Percentiles rank a stretch among this genome's conserved stretches.
Conservation (phyloP, 1,140 invertebrate genomes). For the Cataglyphis hispanica region DNA sequence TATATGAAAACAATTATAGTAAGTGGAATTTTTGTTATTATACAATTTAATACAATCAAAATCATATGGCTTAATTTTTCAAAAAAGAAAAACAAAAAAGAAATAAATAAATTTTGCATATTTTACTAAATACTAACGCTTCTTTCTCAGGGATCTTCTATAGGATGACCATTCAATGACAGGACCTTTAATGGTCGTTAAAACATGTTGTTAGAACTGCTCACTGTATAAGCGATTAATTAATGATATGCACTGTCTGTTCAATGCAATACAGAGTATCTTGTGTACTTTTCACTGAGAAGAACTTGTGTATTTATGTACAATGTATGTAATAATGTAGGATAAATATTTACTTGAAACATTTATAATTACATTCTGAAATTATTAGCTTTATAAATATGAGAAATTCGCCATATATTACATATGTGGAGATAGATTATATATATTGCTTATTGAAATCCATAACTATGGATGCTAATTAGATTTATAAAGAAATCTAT, state of each 20-base stretch:
- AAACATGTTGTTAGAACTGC: conserved; percentile 1
- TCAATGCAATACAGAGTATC: background rate
- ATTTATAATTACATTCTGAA: conserved; percentile 9
- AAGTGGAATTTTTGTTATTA: conserved; percentile 27
- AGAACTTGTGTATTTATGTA: conserved; percentile 60
- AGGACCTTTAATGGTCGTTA: conserved; percentile 17
- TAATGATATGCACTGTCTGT: conserved; percentile 11
- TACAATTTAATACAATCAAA: conserved; percentile 28
- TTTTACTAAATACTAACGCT: conserved; percentile 62
- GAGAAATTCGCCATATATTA: conserved; percentile 2
- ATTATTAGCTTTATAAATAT: conserved; percentile 44
- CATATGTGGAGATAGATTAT: conserved; percentile 7
- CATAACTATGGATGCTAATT: background rate
- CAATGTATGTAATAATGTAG: conserved; percentile 43
- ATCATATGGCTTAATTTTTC: conserved; percentile 20
- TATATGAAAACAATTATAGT: conserved; percentile 8
- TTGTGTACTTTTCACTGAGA: conserved; percentile 17
- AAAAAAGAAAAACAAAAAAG: background rate
- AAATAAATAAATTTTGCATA: conserved; percentile 38
- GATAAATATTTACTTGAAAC: conserved; percentile 26
- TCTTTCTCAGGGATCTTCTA: conserved; percentile 72
- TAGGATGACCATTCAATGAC: conserved; percentile 39
- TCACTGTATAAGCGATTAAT: conserved; percentile 19
- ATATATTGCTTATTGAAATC: conserved; percentile 23
- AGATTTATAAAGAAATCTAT: conserved; percentile 18